A percentile compares a stretch with the other conserved stretches of the same genome.
These are phyloP conservation scores for Petrolisthes cinctipes DNA, from an alignment of 2,888 invertebrate species.

Conservation along the genomic window DNA sequence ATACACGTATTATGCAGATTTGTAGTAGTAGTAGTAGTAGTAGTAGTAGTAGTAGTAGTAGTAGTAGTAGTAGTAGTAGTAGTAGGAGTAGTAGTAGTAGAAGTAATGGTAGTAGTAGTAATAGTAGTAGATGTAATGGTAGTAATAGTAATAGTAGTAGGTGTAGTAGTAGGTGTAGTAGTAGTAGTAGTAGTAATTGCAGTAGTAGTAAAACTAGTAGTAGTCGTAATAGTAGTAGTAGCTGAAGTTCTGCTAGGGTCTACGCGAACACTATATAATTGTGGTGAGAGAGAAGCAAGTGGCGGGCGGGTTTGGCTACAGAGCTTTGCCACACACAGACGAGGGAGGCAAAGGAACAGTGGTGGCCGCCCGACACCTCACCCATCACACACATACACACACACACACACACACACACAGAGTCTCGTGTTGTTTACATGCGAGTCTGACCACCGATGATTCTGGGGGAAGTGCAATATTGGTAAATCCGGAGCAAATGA, in stretches of 20 bases:
- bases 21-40: background rate
- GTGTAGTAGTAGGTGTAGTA: background rate
- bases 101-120: background rate
- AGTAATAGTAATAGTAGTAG: conserved; percentile 1
- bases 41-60: no score
- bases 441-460: no score
- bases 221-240: background rate
- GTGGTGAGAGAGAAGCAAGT: conserved; percentile 1
- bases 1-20: background rate
- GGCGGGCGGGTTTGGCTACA: background rate
- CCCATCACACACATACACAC: background rate
- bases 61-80: conserved; percentile 11
- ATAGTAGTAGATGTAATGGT: background rate
- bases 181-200: background rate
- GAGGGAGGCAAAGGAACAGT: background rate
- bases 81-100: conserved; percentile 18
- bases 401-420: background rate
- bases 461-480: no score
- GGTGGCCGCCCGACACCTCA: background rate
- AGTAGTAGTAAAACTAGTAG: background rate
- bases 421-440: no score
- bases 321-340: background rate
- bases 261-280: background rate
- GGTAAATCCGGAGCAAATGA: no score
- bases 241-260: background rate